Evolutionary conservation across 2,797 vertebrate species (phyloP).

Genomic region (Chaetophractus vellerosus): DNA sequence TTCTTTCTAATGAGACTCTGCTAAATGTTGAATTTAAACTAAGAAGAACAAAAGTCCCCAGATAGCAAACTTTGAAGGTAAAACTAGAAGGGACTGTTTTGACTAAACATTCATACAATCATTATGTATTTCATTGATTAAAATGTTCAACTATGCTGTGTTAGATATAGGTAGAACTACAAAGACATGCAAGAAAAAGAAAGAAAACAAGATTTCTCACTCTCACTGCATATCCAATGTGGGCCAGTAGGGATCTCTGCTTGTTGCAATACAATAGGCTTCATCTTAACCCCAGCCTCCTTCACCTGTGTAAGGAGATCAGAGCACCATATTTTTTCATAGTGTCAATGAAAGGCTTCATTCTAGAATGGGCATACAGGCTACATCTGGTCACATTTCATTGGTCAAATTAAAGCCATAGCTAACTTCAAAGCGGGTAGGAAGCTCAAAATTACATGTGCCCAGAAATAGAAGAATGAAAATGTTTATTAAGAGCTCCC

Average conservation of each 20-base stretch:
- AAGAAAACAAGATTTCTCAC: neutral
- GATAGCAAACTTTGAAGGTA: conserved; percentile 26
- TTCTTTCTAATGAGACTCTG: neutral
- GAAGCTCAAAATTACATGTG: neutral
- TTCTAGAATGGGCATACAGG: neutral
- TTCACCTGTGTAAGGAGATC: neutral
- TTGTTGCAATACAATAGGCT: neutral
- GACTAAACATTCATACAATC: neutral
- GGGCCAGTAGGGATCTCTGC: neutral
- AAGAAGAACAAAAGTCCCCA: neutral
- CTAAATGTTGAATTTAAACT: conserved; percentile 44
- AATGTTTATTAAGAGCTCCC: neutral
- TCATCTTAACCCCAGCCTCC: neutral
- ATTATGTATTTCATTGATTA: conserved; percentile 34
- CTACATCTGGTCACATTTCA: neutral
- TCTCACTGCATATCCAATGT: neutral
- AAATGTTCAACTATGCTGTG: neutral
- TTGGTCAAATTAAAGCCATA: neutral
- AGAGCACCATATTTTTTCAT: fast-evolving
- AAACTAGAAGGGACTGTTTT: conserved; percentile 1
- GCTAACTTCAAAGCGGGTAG: neutral
- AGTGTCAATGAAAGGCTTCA: neutral
- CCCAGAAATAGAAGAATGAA: neutral
- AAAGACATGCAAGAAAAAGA: neutral
- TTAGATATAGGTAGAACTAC: neutral